Evolutionary conservation across 2,888 invertebrate genomes (phyloP), one percentile per base, ranked within the genome.

Genomic region (Mesorhabditis spiculigera): DNA sequence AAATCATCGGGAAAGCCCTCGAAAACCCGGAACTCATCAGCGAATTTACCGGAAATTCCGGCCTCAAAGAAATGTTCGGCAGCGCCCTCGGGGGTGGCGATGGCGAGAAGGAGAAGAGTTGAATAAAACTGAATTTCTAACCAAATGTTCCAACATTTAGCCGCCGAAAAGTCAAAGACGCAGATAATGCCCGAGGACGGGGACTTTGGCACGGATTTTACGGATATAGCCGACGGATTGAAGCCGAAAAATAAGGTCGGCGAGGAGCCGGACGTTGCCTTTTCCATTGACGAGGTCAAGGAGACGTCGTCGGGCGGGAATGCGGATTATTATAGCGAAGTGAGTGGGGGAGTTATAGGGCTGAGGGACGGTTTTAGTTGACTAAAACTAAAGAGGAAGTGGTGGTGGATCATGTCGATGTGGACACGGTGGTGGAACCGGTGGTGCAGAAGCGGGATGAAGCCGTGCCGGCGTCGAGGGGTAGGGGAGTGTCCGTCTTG

Each of bases 11-110:
- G 43, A 82, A 85, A 71, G 70, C 84, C 4, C 71, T 85, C 4
- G 79, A 79, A 13, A 85, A 85, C 66, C 85, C 85, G 0, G 83
- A 85, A 64, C 69, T 85, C 4, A 82, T 85, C 67, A 78, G 81
- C n/a, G 79, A 82, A 50, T 85, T 84, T 68, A 77, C 81, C 42
- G 81, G 79, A 5, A 76, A 75, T 13, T 75, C 75, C 66, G 80
- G 78, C 62, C 75, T 80, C 73, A 77, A 74, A 61, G 75, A 78
- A 58, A 64, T 80, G 5, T 77, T 80, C 62, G 80, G 80, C 65
- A 78, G 78, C 62, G 78, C 80, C 3, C 62, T 80, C 8, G 80
- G 80, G 43, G 74, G 74, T 43, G 78, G 74, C 2, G 75, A 76
- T 61, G 75, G 72, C 28, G 78, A 76, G 42, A 64, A 44, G 45